Evolutionary conservation across 1,140 invertebrate species (phyloP).

Genomic region (Theocolax elegans): DNA sequence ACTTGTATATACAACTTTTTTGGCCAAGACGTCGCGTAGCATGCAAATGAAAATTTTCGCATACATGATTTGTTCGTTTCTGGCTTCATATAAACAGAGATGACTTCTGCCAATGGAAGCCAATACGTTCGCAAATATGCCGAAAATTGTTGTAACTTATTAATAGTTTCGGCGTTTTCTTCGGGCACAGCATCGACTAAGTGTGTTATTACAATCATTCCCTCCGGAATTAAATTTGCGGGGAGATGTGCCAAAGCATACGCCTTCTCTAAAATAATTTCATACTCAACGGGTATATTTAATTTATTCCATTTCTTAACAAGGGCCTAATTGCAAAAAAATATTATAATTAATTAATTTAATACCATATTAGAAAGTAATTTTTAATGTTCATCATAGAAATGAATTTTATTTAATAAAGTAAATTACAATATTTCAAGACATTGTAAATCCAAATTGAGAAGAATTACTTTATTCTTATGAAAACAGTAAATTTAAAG

Average conservation of each 20-base stretch:
- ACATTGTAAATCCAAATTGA: too few species aligned
- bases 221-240: constrained; percentile 2
- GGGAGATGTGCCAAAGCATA: constrained; percentile 33
- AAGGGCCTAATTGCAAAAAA: too few species aligned
- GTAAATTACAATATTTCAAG: too few species aligned
- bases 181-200: not conserved
- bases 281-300: constrained; percentile 1
- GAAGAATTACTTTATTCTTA: too few species aligned
- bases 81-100: constrained; percentile 24
- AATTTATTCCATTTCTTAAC: not conserved
- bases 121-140: constrained; percentile 16
- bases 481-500: too few species aligned
- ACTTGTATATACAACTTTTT: too few species aligned
- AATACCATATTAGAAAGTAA: too few species aligned
- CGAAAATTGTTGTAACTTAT: constrained; percentile 5
- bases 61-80: constrained; percentile 25
- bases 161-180: not conserved
- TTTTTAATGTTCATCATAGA: too few species aligned
- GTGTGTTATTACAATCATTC: not conserved
- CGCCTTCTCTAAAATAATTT: constrained; percentile 24
- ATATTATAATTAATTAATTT: too few species aligned
- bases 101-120: constrained; percentile 21
- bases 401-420: too few species aligned
- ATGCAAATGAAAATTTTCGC: constrained; percentile 32
- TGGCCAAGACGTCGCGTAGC: too few species aligned